phyloP scores from a whole-genome alignment of 2,888 invertebrate genomes.

The Vannuccia rotundouncinata region DNA sequence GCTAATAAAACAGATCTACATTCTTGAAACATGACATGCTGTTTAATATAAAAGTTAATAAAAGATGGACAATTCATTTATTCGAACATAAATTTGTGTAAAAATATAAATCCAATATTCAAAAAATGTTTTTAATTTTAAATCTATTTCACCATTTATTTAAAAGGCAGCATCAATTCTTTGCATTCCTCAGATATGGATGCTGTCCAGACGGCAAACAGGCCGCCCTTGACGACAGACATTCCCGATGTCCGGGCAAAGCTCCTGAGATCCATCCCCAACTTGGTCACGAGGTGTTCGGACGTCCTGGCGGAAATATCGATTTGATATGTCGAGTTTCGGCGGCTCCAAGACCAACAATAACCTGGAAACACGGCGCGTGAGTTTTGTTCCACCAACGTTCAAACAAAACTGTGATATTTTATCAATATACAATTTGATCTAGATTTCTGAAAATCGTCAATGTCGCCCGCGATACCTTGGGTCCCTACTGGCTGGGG shows the following conservation, averaged over 20 bases:
- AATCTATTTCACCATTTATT: no score
- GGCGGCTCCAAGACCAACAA: not conserved
- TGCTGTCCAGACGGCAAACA: not conserved
- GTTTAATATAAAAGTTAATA: no score
- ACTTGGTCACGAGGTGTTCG: not conserved
- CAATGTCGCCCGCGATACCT: not conserved
- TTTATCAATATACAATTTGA: no score
- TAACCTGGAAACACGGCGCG: not conserved
- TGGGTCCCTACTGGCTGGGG: slow-evolving; percentile 8
- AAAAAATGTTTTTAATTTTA: no score
- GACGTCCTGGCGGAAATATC: not conserved
- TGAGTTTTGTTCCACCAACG: no score
- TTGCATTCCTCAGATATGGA: not conserved
- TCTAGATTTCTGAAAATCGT: not conserved
- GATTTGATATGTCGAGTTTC: slow-evolving; percentile 1
- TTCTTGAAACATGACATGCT: no score
- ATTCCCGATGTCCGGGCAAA: not conserved
- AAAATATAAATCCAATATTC: no score
- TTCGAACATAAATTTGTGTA: no score
- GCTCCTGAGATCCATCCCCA: not conserved
- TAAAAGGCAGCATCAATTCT: not conserved
- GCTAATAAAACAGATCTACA: no score
- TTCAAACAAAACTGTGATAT: no score
- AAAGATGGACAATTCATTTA: no score
- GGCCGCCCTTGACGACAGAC: not conserved